Conservation (phyloP, 2,113 vertebrate species). For the Otis tarda region DNA sequence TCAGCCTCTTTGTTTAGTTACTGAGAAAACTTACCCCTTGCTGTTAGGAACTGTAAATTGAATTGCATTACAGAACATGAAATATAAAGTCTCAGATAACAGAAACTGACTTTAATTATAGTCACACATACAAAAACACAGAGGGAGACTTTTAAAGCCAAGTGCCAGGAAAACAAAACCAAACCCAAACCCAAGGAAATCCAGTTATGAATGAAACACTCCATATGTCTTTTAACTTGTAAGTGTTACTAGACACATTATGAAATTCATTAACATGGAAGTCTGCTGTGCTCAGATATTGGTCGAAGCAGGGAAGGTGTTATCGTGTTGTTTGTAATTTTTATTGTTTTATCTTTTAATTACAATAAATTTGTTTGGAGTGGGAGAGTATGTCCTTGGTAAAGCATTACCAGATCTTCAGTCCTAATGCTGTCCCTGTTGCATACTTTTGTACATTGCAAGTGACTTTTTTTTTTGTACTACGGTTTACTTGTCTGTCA, state of each 20-base stretch:
- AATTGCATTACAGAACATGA: background rate
- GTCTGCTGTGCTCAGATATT: background rate
- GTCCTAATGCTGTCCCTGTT: background rate
- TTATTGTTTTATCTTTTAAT: background rate
- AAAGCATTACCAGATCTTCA: background rate
- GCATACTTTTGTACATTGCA: background rate
- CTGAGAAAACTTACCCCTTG: background rate
- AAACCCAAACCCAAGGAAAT: background rate
- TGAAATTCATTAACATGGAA: background rate
- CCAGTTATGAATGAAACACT: background rate
- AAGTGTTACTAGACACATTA: background rate
- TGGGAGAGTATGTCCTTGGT: background rate
- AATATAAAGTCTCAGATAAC: background rate
- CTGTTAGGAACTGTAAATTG: constrained; percentile 42
- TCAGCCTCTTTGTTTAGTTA: background rate
- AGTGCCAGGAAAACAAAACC: background rate
- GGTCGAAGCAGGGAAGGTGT: background rate
- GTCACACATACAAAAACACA: background rate
- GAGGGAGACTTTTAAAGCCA: background rate
- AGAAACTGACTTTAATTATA: background rate
- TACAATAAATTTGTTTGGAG: background rate
- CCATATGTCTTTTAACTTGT: background rate
- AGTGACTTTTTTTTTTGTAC: background rate
- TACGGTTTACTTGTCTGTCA: background rate
- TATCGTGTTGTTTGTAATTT: background rate